Conservation (phyloP, 1,140 invertebrate species). For the Aricia agestis region DNA sequence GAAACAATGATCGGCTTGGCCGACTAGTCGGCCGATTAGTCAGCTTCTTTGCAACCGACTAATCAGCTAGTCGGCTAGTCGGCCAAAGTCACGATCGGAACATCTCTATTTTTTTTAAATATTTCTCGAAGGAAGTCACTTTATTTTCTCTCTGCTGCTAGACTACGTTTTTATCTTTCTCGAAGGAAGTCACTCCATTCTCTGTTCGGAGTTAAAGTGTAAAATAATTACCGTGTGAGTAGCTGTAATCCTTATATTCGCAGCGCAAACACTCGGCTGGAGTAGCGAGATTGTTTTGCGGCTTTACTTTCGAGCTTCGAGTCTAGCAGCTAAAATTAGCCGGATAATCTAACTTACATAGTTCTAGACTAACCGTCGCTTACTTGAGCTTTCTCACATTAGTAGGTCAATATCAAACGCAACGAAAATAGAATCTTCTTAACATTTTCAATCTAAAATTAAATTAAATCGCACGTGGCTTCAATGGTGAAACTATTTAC, state of each 20-base stretch:
- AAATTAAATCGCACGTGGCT: neutral
- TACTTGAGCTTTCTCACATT: neutral
- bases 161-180: neutral
- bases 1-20: no score
- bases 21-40: no score
- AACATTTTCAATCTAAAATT: neutral
- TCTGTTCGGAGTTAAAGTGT: neutral
- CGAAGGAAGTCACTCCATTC: neutral
- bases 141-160: no score
- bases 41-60: no score
- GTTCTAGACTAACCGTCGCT: neutral
- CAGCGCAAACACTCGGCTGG: neutral
- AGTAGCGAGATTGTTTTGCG: neutral
- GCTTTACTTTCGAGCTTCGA: neutral
- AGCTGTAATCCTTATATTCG: neutral
- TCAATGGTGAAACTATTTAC: neutral
- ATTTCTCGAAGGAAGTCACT: no score
- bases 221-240: neutral
- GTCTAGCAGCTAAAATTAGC: neutral
- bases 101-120: no score
- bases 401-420: slow-evolving; percentile 2
- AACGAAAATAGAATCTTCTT: neutral
- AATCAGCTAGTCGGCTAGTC: no score
- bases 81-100: no score
- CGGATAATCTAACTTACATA: neutral